Evolutionary conservation across 2,888 invertebrate species (phyloP).

Genomic region (Drosophila colorata): DNA sequence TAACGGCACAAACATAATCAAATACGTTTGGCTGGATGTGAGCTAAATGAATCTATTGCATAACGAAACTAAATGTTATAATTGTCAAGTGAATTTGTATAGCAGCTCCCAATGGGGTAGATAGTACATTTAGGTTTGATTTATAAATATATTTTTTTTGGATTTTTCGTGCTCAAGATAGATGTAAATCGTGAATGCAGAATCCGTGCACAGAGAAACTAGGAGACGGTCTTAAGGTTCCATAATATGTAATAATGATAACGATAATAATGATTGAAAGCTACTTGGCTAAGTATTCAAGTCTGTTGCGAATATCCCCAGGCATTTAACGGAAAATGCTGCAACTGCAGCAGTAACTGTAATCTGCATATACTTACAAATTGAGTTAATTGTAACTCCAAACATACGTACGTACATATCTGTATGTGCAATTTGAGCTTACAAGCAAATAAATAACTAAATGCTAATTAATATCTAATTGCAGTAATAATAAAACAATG

Average conservation of each 20-base stretch:
- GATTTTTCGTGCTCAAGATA: background rate
- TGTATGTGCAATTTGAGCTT: constrained; percentile 69
- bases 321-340: constrained; percentile 6
- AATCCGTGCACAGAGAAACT: constrained; percentile 16
- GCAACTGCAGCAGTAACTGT: constrained; percentile 23
- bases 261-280: background rate
- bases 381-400: constrained; percentile 43
- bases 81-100: constrained; percentile 16
- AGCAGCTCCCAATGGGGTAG: constrained; percentile 17
- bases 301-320: background rate
- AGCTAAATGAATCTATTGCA: background rate
- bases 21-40: background rate
- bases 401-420: too few species aligned
- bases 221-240: constrained; percentile 58
- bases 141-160: background rate
- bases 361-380: constrained; percentile 27
- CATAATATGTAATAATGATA: constrained; percentile 29
- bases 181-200: constrained; percentile 9
- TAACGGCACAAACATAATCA: background rate
- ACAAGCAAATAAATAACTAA: constrained; percentile 12
- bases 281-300: constrained; percentile 1
- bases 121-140: constrained; percentile 3
- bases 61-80: constrained; percentile 7
- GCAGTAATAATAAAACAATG: constrained; percentile 2
- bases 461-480: constrained; percentile 15